Evolutionary conservation across 2,797 vertebrate species (phyloP).

Genomic region (Clarias pachynema): DNA sequence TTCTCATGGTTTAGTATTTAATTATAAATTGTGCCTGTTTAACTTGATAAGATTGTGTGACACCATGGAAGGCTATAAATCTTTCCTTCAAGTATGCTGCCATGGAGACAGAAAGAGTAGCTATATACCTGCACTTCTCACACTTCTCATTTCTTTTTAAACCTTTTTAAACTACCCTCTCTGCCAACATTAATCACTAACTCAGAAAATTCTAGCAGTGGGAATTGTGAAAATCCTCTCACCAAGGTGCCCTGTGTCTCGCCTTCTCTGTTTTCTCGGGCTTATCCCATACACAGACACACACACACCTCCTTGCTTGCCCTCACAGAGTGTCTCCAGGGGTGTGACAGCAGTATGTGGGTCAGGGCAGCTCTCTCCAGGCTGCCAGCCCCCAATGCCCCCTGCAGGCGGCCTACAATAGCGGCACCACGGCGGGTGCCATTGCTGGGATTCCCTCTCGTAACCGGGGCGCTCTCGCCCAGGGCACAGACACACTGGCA

Average conservation of each 20-base stretch:
- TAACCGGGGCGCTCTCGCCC: constrained; percentile 81
- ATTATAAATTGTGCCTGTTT: constrained; percentile 51
- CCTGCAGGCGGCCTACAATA: constrained; percentile 79
- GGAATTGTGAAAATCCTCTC: constrained; percentile 54
- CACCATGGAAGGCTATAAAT: constrained; percentile 47
- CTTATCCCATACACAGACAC: constrained; percentile 49
- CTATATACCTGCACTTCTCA: constrained; percentile 34
- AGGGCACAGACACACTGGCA: constrained; percentile 84
- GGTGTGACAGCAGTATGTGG: constrained; percentile 85
- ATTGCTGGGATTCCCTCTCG: constrained; percentile 84
- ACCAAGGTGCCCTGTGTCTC: constrained; percentile 52
- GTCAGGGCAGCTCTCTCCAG: constrained; percentile 75
- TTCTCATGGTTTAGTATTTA: constrained; percentile 42
- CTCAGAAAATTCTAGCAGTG: constrained; percentile 48
- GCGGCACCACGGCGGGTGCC: constrained; percentile 78
- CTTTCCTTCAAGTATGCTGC: constrained; percentile 23
- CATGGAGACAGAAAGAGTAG: constrained; percentile 34
- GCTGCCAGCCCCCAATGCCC: constrained; percentile 77
- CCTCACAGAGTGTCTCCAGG: constrained; percentile 76
- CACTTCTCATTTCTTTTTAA: constrained; percentile 27
- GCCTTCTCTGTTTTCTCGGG: constrained; percentile 45
- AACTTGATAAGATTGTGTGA: constrained; percentile 41
- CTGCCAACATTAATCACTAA: constrained; percentile 48
- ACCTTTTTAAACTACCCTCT: constrained; percentile 30
- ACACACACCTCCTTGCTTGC: constrained; percentile 50